Conservation (phyloP, 2,797 vertebrate species). For the Cryptoblepharus egeriae region DNA sequence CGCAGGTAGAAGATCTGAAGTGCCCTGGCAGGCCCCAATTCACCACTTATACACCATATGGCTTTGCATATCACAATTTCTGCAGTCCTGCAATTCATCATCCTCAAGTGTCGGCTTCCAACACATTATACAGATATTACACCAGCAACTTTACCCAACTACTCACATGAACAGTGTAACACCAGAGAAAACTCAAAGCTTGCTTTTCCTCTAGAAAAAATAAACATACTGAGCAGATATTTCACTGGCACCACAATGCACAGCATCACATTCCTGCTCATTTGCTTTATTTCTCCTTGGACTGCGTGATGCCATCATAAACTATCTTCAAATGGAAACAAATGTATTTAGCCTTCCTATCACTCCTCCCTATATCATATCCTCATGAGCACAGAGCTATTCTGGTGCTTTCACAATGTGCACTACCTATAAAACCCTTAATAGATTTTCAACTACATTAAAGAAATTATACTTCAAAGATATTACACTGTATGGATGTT, state of each 20-base stretch:
- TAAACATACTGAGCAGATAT: not conserved
- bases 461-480: slow-evolving; percentile 16
- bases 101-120: not conserved
- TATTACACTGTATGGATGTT: not conserved
- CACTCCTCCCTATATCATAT: not conserved
- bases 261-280: not conserved
- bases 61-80: not conserved
- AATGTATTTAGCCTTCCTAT: not conserved
- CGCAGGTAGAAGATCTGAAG: not conserved
- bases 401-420: not conserved
- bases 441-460: not conserved
- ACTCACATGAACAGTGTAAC: not conserved
- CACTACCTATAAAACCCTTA: not conserved
- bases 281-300: not conserved
- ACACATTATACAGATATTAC: not conserved
- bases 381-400: not conserved
- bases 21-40: not conserved
- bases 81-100: not conserved
- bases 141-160: not conserved
- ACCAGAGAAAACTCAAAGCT: not conserved
- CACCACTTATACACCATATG: not conserved
- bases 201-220: not conserved
- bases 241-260: not conserved
- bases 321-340: not conserved
- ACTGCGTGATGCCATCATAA: not conserved